phyloP scores from a whole-genome alignment of 2,797 vertebrate genomes.

The Gymnopithys bicolor region DNA sequence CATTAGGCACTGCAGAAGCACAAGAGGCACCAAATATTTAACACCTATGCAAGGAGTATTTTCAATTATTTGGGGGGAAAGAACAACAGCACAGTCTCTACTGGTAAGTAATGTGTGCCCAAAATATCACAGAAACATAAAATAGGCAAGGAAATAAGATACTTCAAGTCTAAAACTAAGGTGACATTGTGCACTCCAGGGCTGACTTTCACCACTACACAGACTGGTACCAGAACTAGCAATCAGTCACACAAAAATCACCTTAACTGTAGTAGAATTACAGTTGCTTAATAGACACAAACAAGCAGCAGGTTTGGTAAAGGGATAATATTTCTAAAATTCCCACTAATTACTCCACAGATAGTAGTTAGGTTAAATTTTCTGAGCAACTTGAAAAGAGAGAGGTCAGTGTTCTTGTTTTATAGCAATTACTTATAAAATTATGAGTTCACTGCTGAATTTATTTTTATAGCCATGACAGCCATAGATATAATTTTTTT shows the following conservation, averaged over 20 bases:
- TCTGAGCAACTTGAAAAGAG: background rate
- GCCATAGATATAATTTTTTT: background rate
- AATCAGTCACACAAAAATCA: background rate
- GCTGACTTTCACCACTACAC: background rate
- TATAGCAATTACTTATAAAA: background rate
- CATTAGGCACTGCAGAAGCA: background rate
- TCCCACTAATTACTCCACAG: background rate
- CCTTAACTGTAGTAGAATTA: background rate
- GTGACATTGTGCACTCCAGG: background rate
- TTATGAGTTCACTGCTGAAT: background rate
- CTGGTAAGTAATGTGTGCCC: background rate
- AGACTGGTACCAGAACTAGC: background rate
- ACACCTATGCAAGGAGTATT: background rate
- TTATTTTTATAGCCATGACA: background rate
- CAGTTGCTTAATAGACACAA: background rate
- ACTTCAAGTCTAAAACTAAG: background rate
- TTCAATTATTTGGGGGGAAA: background rate
- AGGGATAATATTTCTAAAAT: background rate
- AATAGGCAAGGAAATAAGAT: background rate
- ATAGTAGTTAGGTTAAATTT: background rate
- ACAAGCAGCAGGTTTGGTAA: background rate
- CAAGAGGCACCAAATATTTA: background rate
- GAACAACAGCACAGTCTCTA: background rate
- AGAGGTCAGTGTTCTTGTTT: background rate
- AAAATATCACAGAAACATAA: background rate